A percentile compares a stretch with the other conserved stretches of the same genome.
Evolutionary conservation across 2,797 vertebrate genomes (phyloP).

Genomic region (Onychomys torridus): DNA sequence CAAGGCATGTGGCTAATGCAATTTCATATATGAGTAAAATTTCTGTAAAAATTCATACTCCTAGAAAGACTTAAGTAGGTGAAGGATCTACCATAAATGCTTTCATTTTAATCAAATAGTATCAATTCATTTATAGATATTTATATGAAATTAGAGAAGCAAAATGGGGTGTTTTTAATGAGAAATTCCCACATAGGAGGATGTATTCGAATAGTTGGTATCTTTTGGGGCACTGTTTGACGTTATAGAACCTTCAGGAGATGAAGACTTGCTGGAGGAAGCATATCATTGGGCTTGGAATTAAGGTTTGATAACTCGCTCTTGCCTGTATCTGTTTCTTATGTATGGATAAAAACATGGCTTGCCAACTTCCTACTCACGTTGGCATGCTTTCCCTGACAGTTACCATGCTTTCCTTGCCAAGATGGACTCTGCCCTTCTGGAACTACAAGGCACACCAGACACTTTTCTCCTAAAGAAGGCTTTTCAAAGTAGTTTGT

Average conservation of each 20-base stretch:
- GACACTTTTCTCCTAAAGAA: not conserved
- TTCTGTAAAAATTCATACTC: not conserved
- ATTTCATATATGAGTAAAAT: not conserved
- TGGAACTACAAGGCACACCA: not conserved
- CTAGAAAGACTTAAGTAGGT: not conserved
- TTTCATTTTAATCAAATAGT: not conserved
- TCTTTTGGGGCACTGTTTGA: not conserved
- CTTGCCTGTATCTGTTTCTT: not conserved
- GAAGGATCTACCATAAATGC: not conserved
- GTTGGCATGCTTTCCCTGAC: not conserved
- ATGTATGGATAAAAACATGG: not conserved
- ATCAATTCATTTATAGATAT: not conserved
- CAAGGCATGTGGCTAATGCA: not conserved
- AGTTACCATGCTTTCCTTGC: not conserved
- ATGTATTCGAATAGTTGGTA: not conserved
- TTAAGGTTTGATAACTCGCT: not conserved
- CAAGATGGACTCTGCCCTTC: not conserved
- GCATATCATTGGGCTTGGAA: not conserved
- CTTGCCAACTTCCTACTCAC: not conserved
- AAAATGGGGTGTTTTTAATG: not conserved
- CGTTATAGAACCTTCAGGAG: not conserved
- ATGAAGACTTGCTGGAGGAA: not conserved
- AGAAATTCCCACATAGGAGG: not conserved
- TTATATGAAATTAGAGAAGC: not conserved
- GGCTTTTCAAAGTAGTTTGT: not conserved